A percentile compares a stretch with the other conserved stretches of the same genome.
Conservation (phyloP, 30 jellyfish, hydroid and myxozoan species). For the Nemopilema nomurai region DNA sequence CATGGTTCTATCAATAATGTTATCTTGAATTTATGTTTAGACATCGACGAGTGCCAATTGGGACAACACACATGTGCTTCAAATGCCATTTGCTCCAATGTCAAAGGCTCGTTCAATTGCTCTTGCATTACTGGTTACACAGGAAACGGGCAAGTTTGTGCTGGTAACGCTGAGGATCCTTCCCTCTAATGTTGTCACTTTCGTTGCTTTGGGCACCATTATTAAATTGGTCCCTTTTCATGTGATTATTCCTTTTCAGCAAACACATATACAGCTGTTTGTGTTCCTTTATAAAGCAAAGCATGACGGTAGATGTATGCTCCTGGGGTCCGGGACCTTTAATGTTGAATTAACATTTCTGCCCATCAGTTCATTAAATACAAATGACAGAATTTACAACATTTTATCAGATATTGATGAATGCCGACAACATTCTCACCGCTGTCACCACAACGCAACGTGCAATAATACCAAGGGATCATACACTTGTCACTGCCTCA, state of each 20-base stretch:
- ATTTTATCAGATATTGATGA: conserved; percentile 67
- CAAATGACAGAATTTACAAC: not conserved
- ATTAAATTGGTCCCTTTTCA: too few species aligned
- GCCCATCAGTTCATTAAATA: not conserved
- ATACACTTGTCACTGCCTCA: conserved; percentile 20
- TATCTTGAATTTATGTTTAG: not conserved
- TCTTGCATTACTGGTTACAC: conserved; percentile 5
- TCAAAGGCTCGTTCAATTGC: conserved; percentile 6
- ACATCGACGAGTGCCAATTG: conserved; percentile 35
- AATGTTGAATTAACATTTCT: not conserved
- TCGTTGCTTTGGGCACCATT: too few species aligned
- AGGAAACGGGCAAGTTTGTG: not conserved
- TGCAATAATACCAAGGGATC: conserved; percentile 30
- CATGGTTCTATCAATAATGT: not conserved
- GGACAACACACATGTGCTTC: conserved; percentile 16
- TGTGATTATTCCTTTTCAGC: not conserved
- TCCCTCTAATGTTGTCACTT: not conserved
- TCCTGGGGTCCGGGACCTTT: not conserved
- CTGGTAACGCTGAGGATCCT: not conserved
- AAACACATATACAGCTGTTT: not conserved
- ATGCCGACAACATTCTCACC: conserved; percentile 55
- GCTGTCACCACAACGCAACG: conserved; percentile 73
- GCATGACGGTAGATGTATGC: not conserved
- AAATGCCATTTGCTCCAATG: not conserved
- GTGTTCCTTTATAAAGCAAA: not conserved